These are phyloP conservation scores for Ernsta delagoae DNA, from an alignment of 2,888 invertebrate species.

Conservation along the genomic window DNA sequence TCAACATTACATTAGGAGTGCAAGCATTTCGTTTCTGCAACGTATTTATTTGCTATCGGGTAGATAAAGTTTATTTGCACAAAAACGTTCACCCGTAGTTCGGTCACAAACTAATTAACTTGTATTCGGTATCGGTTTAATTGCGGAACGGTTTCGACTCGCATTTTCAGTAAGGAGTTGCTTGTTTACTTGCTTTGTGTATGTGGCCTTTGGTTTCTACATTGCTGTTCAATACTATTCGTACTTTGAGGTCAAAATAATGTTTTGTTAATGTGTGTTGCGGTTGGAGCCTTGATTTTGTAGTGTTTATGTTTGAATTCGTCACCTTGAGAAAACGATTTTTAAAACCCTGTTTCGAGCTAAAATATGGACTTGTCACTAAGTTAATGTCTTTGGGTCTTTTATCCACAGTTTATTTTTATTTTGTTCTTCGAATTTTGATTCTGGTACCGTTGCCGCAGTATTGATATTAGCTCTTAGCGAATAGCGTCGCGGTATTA, in stretches of 20 bases:
- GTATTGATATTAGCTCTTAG: not conserved
- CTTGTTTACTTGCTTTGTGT: not conserved
- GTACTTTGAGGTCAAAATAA: too few species aligned
- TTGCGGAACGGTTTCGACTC: conserved; percentile 20
- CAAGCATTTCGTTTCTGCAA: not conserved
- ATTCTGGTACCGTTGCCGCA: too few species aligned
- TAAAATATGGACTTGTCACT: too few species aligned
- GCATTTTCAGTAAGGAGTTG: not conserved
- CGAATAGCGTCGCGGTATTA: not conserved
- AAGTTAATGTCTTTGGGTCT: too few species aligned
- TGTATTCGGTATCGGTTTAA: conserved; percentile 29
- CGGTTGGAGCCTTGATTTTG: too few species aligned
- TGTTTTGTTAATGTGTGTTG: too few species aligned
- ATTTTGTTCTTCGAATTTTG: too few species aligned
- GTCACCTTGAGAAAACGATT: too few species aligned
- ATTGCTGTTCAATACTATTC: not conserved
- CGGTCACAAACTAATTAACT: conserved; percentile 31
- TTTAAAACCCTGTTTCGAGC: too few species aligned
- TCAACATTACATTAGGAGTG: conserved; percentile 3
- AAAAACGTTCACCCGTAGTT: conserved; percentile 16
- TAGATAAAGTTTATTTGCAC: conserved; percentile 11
- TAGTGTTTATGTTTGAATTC: too few species aligned
- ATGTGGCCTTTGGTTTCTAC: not conserved
- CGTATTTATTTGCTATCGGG: not conserved
- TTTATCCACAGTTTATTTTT: too few species aligned